Evolutionary conservation across 1,140 invertebrate genomes (phyloP).

Genomic region (Fopius arisanus): DNA sequence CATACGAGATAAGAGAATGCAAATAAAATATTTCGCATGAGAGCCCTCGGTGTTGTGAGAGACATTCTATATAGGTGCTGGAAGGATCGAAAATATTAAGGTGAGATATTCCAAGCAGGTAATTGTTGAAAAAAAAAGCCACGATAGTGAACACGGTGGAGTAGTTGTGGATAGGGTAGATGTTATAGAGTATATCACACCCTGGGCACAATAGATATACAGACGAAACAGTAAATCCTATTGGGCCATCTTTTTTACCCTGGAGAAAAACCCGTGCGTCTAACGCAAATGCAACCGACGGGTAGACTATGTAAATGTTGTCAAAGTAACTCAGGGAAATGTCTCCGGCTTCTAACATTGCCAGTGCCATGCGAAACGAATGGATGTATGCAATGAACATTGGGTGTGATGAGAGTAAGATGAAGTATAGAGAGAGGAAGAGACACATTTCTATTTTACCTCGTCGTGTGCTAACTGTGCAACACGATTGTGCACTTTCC

Average conservation of each 20-base stretch:
- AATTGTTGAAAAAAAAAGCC: constrained; percentile 12
- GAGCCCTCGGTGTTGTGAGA: neutral
- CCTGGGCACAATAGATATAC: neutral
- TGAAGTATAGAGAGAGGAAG: neutral
- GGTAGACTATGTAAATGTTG: constrained; percentile 28
- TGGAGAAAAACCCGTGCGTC: constrained; percentile 4
- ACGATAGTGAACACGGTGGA: neutral
- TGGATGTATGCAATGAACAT: neutral
- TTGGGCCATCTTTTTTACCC: neutral
- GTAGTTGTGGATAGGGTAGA: neutral
- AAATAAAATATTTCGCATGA: constrained; percentile 52
- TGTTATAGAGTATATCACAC: neutral
- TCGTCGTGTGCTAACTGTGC: neutral
- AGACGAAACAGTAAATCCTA: neutral
- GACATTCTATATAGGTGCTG: constrained; percentile 1
- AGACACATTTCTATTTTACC: neutral
- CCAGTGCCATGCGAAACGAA: constrained; percentile 7
- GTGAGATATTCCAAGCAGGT: constrained; percentile 51
- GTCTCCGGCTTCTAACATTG: constrained; percentile 12
- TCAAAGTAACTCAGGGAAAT: constrained; percentile 22
- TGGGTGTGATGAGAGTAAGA: neutral
- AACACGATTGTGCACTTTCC: constrained; percentile 17
- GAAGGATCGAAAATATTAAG: constrained; percentile 47
- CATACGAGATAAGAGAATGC: constrained; percentile 52
- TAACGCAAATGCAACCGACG: neutral